A percentile compares a stretch with the other conserved stretches of the same genome.
Evolutionary conservation across 2,888 invertebrate genomes (phyloP).

Genomic region (Drosophila tanythrix): DNA sequence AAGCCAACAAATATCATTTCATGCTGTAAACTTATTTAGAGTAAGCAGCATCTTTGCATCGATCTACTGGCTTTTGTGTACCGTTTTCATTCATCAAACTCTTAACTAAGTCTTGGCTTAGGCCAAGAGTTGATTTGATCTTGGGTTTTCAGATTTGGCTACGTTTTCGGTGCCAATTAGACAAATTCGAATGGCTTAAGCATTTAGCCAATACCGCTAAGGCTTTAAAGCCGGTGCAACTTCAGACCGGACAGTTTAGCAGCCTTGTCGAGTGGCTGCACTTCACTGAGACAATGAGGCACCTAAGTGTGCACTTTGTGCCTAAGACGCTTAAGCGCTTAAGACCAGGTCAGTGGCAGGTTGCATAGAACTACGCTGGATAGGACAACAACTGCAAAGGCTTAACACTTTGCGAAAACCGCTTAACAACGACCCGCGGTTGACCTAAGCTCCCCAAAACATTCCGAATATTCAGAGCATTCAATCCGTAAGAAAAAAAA

Average conservation of each 20-base stretch:
- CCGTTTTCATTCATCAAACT: slow-evolving; percentile 46
- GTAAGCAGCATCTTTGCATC: background rate
- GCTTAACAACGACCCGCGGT: slow-evolving; percentile 49
- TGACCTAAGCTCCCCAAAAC: slow-evolving; percentile 35
- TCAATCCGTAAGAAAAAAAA: background rate
- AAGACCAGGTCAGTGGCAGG: slow-evolving; percentile 47
- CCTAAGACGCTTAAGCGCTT: slow-evolving; percentile 62
- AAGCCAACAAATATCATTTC: background rate
- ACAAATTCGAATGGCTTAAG: slow-evolving; percentile 48
- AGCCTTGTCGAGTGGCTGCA: slow-evolving; percentile 58
- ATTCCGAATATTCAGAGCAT: slow-evolving; percentile 39
- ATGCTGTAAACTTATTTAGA: background rate
- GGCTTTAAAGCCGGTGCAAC: slow-evolving; percentile 32
- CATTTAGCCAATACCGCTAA: slow-evolving; percentile 20
- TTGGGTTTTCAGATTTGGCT: slow-evolving; percentile 13
- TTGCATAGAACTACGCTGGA: slow-evolving; percentile 8
- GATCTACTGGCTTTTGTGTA: background rate
- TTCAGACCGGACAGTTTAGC: slow-evolving; percentile 39
- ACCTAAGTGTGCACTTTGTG: slow-evolving; percentile 69
- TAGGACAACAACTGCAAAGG: slow-evolving; percentile 19
- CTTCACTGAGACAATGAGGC: slow-evolving; percentile 67
- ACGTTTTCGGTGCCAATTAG: slow-evolving; percentile 55
- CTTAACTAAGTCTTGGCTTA: slow-evolving; percentile 18
- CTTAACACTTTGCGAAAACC: slow-evolving; percentile 67
- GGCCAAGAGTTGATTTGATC: slow-evolving; percentile 40